These are phyloP conservation scores for Oligia fasciuncula DNA, from an alignment of 2,888 invertebrate species.

Conservation along the genomic window DNA sequence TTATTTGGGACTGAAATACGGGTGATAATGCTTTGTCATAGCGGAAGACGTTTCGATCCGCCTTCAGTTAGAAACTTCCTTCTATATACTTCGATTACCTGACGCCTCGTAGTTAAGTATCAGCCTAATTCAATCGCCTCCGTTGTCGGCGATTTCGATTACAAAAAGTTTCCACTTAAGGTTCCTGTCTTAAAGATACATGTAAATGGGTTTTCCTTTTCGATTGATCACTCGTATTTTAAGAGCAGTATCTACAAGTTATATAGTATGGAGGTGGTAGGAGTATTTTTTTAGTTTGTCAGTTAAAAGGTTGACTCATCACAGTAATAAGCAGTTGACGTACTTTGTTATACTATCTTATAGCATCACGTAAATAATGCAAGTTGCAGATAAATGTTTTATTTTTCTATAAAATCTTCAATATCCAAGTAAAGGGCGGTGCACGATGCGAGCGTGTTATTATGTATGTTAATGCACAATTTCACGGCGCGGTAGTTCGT, in stretches of 20 bases:
- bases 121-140: not conserved
- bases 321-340: slow-evolving; percentile 25
- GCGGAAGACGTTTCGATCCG: slow-evolving; percentile 13
- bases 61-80: slow-evolving; percentile 18
- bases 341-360: slow-evolving; percentile 34
- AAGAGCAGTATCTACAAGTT: not conserved
- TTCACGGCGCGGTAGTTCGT: slow-evolving; percentile 69
- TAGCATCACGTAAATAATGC: slow-evolving; percentile 39
- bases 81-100: not conserved
- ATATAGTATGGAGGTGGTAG: no score
- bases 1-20: slow-evolving; percentile 23
- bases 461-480: slow-evolving; percentile 72
- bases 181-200: no score
- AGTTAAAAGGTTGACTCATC: slow-evolving; percentile 17
- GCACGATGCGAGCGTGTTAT: slow-evolving; percentile 64
- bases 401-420: slow-evolving; percentile 48
- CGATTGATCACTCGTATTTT: not conserved
- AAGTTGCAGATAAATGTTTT: slow-evolving; percentile 38
- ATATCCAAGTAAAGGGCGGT: slow-evolving; percentile 58
- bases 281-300: slow-evolving; percentile 3
- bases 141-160: not conserved
- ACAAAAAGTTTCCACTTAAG: not conserved
- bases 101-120: not conserved
- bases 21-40: slow-evolving; percentile 13
- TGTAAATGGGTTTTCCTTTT: not conserved